These are phyloP conservation scores for Tetranychus truncatus DNA, from an alignment of 2,888 invertebrate species.

Conservation along the genomic window DNA sequence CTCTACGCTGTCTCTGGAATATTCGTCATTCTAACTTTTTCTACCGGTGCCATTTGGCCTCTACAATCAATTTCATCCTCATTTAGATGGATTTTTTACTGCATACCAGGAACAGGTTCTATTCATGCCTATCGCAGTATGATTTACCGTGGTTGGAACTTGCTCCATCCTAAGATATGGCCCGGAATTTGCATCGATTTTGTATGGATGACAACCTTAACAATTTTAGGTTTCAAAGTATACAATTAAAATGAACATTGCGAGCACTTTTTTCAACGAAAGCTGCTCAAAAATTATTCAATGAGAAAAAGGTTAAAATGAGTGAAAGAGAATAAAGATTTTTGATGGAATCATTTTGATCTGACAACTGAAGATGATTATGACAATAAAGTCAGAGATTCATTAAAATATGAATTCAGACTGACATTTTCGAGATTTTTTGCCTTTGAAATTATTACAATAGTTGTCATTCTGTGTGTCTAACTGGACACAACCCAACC, in stretches of 20 bases:
- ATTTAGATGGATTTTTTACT: not conserved
- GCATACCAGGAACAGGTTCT: not conserved
- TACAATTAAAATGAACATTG: not conserved
- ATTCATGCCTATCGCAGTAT: not conserved
- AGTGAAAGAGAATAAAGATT: no score
- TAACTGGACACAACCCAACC: no score
- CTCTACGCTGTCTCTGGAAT: not conserved
- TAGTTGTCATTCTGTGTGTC: no score
- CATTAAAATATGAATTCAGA: no score
- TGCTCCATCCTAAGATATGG: not conserved
- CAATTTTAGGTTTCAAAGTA: not conserved
- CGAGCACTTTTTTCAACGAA: no score
- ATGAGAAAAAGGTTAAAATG: no score
- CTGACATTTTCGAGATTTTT: no score
- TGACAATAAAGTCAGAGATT: no score
- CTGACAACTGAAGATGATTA: no score
- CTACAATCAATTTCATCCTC: not conserved
- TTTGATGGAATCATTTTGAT: no score
- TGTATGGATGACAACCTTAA: not conserved
- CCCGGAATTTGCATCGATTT: not conserved
- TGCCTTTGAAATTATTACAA: no score
- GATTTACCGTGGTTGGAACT: not conserved
- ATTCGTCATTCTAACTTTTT: not conserved
- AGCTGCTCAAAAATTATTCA: no score
- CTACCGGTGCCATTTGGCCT: constrained; percentile 11